Evolutionary conservation across 2,888 invertebrate genomes (phyloP), one percentile per base, ranked within the genome.

Genomic region (Dolichopus griseipennis): DNA sequence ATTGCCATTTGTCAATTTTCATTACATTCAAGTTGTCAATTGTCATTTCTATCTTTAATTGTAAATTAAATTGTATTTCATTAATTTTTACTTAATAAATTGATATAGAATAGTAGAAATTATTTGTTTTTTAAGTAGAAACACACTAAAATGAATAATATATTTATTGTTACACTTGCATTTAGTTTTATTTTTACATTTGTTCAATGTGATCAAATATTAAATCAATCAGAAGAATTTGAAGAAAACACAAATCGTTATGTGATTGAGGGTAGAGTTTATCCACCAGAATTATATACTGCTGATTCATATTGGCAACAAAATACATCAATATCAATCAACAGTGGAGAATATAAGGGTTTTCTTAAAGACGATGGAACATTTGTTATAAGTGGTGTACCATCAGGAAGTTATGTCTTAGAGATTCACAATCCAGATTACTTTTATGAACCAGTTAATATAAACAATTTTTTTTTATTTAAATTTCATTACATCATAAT

Each of bases 351-450:
- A 79, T 90, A 88, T 78, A 85, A 93, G 73, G 95, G 93, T 66
- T 95, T 94, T 78, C 83, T 97, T 20, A 91, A 91, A 75, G 91
- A 91, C 74, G 97, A 98, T 82, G 97, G 97, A 18, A 87, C 90
- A 8, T 99, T 99, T 79, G 83, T 88, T 3, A 88, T 98, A 63
- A 90, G 91, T 76, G 93, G 94, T 76, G 85, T 97, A 1, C 91
- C 93, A 0, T 89, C 92, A 0, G 97, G 97, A 9, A 97, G 97
- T 0, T 97, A 97, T 79, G 88, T 98, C 7, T 86, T 99, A 0
- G 98, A 99, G 83, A 88, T 96, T 10, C 83, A 93, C 61, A 90
- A 97, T 82, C 92, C 97, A 0, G 91, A 95, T 77, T 95, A 89
- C 77, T 86, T 91, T 72, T 99, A 96, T 79, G 98, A 99, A 79